Percentiles rank a stretch among this genome's conserved stretches.
Conservation (phyloP, 1,140 invertebrate species). For the Bombus cullumanus region DNA sequence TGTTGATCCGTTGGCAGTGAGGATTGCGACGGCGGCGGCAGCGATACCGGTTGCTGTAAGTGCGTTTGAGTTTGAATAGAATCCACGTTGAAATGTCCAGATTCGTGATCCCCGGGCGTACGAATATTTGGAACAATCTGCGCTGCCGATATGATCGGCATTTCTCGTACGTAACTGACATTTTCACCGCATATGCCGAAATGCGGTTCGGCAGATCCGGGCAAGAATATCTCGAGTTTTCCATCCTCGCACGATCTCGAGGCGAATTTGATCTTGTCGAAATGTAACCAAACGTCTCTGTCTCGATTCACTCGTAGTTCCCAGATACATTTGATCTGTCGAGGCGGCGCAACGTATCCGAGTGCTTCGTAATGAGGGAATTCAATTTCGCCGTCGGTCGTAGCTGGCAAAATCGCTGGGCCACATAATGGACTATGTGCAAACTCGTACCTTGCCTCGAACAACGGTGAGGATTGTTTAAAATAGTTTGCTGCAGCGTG, state of each 20-base stretch:
- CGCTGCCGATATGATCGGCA: slow-evolving; percentile 89
- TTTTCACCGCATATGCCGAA: slow-evolving; percentile 92
- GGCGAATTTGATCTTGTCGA: slow-evolving; percentile 93
- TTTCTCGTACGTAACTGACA: slow-evolving; percentile 88
- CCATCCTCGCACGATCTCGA: slow-evolving; percentile 91
- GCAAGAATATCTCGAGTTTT: slow-evolving; percentile 91
- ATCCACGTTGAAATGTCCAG: background rate
- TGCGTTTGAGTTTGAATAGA: background rate
- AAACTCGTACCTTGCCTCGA: slow-evolving; percentile 93
- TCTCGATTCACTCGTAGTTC: slow-evolving; percentile 91
- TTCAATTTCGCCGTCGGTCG: slow-evolving; percentile 91
- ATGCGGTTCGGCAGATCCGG: slow-evolving; percentile 87
- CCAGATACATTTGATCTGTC: slow-evolving; percentile 93
- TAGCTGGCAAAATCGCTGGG: slow-evolving; percentile 89
- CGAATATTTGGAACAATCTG: slow-evolving; percentile 87
- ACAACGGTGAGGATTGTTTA: slow-evolving; percentile 91
- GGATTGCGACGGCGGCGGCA: background rate
- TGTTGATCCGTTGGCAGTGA: background rate
- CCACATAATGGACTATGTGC: slow-evolving; percentile 94
- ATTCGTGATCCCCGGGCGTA: background rate
- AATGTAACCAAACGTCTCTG: slow-evolving; percentile 92
- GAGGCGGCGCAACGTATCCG: slow-evolving; percentile 88
- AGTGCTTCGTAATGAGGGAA: slow-evolving; percentile 93
- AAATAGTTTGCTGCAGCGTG: slow-evolving; percentile 93
- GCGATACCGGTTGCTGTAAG: background rate